Evolutionary conservation across 2,113 vertebrate species (phyloP), one percentile per base, ranked within the genome.

Genomic region (Pheucticus melanocephalus): DNA sequence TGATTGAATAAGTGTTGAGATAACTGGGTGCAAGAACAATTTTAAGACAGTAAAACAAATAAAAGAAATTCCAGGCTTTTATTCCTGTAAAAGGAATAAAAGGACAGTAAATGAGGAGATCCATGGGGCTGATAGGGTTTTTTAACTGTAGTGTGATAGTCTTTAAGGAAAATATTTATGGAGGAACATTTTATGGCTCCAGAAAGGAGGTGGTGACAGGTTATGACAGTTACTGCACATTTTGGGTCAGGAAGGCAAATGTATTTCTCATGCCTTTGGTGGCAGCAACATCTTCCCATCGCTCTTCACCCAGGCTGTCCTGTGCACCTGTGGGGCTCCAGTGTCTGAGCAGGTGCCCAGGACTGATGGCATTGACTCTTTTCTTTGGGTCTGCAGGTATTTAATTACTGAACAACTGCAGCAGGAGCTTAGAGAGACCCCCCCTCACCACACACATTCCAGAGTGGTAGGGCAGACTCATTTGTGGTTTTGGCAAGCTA

Each of bases 361-460:
- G 86, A 84, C 56, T 81, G 19, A 92, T 56, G 56, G 30, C 56
- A 83, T 70, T 93, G 54, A 51, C 59, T 66, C 12, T 1, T 35
- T 54, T 59, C 50, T 77, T 31, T 10, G 51, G 31, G 24, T 42
- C 64, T 88, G 47, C 39, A 68, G 72, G 35, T 51, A 75, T 93
- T 93, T 90, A 64, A 86, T 92, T 90, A 86, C 64, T 51, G 76
- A 83, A 10, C 60, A 94, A 65, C 78, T 77, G 64, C 79, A 88
- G 57, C n/a, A 42, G 68, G 35, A 71, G 39, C 39, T 53, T 18
- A 33, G 59, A 50, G 56, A 50, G 22, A 27, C 1, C 13, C 22
- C 22, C 20, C 4, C 5, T 2, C 19, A 15, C 6, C 7, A 24
- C 23, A 14, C n/a, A 59, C 31, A 42, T 37, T 15, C 9, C 61